phyloP scores from a whole-genome alignment of 2,888 invertebrate genomes.

The Axea sp. region DNA sequence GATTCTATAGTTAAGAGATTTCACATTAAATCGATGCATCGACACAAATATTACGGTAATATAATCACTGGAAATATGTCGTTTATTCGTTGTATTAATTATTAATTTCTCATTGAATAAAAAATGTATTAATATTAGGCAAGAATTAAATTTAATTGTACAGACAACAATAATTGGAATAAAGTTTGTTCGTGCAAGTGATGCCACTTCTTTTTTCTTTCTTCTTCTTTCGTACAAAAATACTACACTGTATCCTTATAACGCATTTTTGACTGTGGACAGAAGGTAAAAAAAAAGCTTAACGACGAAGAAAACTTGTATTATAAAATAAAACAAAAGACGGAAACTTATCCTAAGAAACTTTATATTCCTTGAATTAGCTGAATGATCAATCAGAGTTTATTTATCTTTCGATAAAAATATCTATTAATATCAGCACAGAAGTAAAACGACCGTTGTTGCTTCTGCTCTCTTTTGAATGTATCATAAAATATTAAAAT shows the following conservation, averaged over 20 bases:
- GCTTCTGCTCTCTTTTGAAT: neutral
- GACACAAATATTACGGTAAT: no score
- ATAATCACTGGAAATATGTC: neutral
- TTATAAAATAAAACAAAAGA: no score
- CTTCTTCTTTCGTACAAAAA: neutral
- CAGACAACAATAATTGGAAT: neutral
- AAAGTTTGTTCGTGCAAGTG: neutral
- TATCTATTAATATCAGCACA: slow-evolving; percentile 27
- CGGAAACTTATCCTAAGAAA: no score
- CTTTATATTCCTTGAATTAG: slow-evolving; percentile 17
- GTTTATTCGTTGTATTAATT: neutral
- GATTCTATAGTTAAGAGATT: no score
- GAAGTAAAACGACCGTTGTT: slow-evolving; percentile 7
- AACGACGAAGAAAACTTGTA: slow-evolving; percentile 3
- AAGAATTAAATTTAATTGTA: neutral
- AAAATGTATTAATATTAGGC: slow-evolving; percentile 6
- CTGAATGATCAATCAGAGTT: slow-evolving; percentile 26
- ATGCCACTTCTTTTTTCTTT: neutral
- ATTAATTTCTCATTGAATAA: slow-evolving; percentile 10
- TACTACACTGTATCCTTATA: neutral
- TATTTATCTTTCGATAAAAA: slow-evolving; percentile 23
- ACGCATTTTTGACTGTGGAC: neutral
- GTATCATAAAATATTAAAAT: slow-evolving; percentile 13
- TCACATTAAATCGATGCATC: no score
- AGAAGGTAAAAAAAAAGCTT: slow-evolving; percentile 5